These are phyloP conservation scores for Drosophila pseudotakahashii DNA, from an alignment of 2,888 invertebrate genomes.

Conservation along the genomic window DNA sequence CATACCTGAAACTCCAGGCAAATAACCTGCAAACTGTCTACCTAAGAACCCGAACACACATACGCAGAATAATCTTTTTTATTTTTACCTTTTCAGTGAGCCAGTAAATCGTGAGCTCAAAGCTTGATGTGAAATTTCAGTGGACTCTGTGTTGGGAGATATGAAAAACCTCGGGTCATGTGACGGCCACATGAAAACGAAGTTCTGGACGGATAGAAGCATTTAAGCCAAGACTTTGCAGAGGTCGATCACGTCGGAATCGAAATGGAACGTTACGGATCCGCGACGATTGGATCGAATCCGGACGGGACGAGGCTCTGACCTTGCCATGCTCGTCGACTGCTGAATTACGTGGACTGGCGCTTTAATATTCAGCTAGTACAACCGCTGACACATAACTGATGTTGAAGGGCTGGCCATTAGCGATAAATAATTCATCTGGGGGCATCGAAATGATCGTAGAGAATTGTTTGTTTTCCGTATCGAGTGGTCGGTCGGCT, in stretches of 20 bases:
- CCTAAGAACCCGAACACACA: constrained; percentile 10
- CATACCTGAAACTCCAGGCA: constrained; percentile 32
- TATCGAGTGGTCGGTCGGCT: constrained; percentile 5
- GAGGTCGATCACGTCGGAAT: constrained; percentile 36
- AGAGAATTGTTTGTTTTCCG: constrained; percentile 34
- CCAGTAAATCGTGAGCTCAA: constrained; percentile 20
- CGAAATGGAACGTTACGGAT: constrained; percentile 22
- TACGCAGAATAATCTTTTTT: constrained; percentile 46
- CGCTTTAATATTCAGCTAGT: constrained; percentile 34
- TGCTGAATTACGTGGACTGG: constrained; percentile 33
- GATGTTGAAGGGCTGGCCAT: constrained; percentile 61
- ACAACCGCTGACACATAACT: constrained; percentile 36
- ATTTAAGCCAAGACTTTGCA: constrained; percentile 11
- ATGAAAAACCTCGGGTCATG: constrained; percentile 23
- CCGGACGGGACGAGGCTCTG: constrained; percentile 38
- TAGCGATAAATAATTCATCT: constrained; percentile 65
- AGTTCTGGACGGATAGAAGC: constrained; percentile 21
- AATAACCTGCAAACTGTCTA: constrained; percentile 16
- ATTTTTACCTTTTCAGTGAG: constrained; percentile 3
- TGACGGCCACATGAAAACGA: constrained; percentile 20
- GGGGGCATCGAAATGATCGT: constrained; percentile 41
- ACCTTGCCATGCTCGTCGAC: constrained; percentile 31
- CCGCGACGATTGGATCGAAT: constrained; percentile 15
- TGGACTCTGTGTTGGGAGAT: constrained; percentile 4
- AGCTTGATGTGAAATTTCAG: constrained; percentile 59